Base-by-base conservation (phyloP, 2,888 invertebrate genomes). In the Drosophila flavopinicola region DNA sequence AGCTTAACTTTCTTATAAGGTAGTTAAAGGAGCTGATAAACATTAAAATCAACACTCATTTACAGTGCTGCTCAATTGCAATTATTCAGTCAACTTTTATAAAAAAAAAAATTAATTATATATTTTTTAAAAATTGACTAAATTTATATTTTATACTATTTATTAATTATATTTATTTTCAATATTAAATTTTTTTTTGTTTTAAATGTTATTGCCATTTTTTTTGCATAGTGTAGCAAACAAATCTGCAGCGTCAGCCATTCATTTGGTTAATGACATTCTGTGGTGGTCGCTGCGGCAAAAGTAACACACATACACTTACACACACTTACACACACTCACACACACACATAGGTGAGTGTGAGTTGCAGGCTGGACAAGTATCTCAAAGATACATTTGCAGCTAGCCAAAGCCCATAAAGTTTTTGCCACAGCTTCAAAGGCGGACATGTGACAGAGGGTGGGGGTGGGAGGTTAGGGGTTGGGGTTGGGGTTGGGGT, bases 211-310 rank as follows among this genome's bases (percentile, higher is more conserved):
- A 3, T 20, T 20, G 4, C 20, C 20, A 20, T 20, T 20, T 20
- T 20, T 3, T 20, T 20, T 20, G 2, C 20, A 3, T 3, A 20
- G 20, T 20, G 17, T 1, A n/a, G 15, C 37, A 20, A 38, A 11
- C 54, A 75, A 86, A 83, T 84, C 86, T 83, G 82, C 82, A 83
- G 68, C 75, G 87, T 83, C 86, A 83, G 82, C 86, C 82, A 83
- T 83, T 83, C 86, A 83, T 83, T 83, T 83, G 75, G 80, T 86
- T 83, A 83, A 83, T 83, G 82, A 85, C 86, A 85, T 82, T 86
- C 86, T 86, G 82, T 84, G 82, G 82, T 74, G 68, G 84, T 66
- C 79, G 77, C 80, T 85, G 82, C 82, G 82, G 80, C 84, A 82
- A 79, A 85, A 82, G 69, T 82, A 44, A 64, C 53, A 67, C 59